phyloP scores from a whole-genome alignment of 2,797 vertebrate species.

The Anas acuta region DNA sequence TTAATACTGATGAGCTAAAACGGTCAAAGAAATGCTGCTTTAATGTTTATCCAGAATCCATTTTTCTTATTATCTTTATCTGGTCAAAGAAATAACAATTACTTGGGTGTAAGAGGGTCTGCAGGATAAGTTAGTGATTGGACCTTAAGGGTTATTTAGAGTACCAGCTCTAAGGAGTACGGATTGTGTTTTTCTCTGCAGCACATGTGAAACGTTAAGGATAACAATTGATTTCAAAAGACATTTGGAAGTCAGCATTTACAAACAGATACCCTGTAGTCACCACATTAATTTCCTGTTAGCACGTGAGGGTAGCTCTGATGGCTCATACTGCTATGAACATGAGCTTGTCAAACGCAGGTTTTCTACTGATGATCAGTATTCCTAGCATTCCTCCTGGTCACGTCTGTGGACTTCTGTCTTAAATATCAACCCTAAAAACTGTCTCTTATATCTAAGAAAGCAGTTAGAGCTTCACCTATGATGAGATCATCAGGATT shows the following conservation, averaged over 20 bases:
- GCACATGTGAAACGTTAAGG: background rate
- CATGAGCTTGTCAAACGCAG: background rate
- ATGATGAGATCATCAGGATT: background rate
- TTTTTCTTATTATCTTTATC: background rate
- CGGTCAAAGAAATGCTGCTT: background rate
- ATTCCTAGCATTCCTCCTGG: background rate
- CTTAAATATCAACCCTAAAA: background rate
- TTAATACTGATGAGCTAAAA: background rate
- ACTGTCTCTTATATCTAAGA: background rate
- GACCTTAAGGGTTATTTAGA: background rate
- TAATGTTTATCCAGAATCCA: background rate
- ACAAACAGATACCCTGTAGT: background rate
- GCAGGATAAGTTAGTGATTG: background rate
- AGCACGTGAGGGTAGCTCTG: background rate
- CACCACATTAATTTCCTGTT: background rate
- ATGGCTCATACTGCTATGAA: background rate
- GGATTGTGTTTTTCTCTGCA: background rate
- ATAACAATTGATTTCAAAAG: slow-evolving; percentile 5
- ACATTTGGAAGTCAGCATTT: slow-evolving; percentile 8
- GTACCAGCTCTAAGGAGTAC: background rate
- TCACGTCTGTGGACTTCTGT: background rate
- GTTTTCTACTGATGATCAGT: background rate
- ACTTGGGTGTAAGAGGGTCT: background rate
- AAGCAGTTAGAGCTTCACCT: background rate
- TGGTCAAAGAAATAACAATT: background rate